Percentiles rank a stretch among this genome's conserved stretches.
Conservation (phyloP, 2,113 vertebrate genomes). For the Octodon degus region DNA sequence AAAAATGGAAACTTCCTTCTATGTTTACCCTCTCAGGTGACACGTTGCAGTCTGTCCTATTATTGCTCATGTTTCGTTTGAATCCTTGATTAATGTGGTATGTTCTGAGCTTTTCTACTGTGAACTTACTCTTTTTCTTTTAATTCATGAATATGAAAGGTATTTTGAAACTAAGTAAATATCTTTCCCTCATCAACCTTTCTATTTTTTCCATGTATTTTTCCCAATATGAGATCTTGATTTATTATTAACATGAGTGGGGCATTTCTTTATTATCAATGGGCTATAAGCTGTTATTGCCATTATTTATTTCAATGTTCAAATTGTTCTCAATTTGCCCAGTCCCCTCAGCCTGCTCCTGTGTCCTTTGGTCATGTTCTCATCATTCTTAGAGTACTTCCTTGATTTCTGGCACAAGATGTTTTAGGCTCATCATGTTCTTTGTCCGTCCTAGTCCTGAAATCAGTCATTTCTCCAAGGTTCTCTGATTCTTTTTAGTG, state of each 20-base stretch:
- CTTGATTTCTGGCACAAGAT: conserved; percentile 73
- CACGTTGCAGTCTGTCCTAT: neutral
- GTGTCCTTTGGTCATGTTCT: conserved; percentile 34
- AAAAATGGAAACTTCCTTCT: neutral
- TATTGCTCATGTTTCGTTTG: neutral
- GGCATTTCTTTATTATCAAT: neutral
- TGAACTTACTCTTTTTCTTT: neutral
- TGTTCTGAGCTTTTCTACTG: neutral
- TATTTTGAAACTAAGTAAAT: conserved; percentile 18
- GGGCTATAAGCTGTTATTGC: neutral
- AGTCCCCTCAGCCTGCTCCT: conserved; percentile 33
- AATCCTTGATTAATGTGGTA: neutral
- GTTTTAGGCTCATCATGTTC: conserved; percentile 72
- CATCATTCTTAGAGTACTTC: conserved; percentile 62
- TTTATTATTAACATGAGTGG: neutral
- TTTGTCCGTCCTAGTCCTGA: conserved; percentile 66
- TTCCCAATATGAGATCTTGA: conserved; percentile 8
- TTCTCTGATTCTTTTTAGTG: conserved; percentile 54
- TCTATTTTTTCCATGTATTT: neutral
- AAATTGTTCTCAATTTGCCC: conserved; percentile 32
- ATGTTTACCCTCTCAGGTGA: neutral
- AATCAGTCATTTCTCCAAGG: conserved; percentile 68
- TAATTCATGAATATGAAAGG: conserved; percentile 8
- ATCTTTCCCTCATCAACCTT: neutral
- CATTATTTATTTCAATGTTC: conserved; percentile 56